Base-by-base conservation (phyloP, 37 sponge, comb jelly and placozoan species). In the Tethya wilhelma region DNA sequence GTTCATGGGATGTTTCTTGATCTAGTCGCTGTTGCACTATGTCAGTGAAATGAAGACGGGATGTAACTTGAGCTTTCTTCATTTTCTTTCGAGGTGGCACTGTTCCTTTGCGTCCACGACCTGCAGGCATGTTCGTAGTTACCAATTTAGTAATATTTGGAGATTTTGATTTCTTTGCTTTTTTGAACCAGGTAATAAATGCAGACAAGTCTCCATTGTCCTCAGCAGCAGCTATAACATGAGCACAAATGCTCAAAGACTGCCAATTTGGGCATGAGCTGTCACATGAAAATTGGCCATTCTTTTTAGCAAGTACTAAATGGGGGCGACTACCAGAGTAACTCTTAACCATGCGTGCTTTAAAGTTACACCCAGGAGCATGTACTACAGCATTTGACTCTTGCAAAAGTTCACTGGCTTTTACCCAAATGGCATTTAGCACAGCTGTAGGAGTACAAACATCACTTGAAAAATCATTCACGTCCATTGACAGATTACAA, bases 241-340 rank as follows among this genome's bases (percentile, higher is more conserved):
- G 55, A 49, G 55, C 55, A 17, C 55, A 49, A 49, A 49, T 49
- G 55, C 55, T 49, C 11, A 49, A 17, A 19, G 55, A 49, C 55
- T 17, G 55, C 64, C 64, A 62, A n/a, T 62, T 62, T n/a, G 26
- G 26, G 28, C 64, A 62, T 26, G 64, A 26, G 22, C 20, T 62
- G 64, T 62, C 64, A 62, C 64, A 62, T 62, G 28, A 14, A 62
- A 25, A 62, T 25, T 62, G 64, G 7, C 64, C 64, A 8, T 7
- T n/a, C 7, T 62, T 62, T 25, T 62, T 62, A 25, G 7, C 23
- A 14, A n/a, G 7, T 26, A 62, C 64, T 62, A 62, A 8, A 62
- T 62, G 64, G 20, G 64, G 64, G 20, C 64, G 64, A n/a, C 7
- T 14, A 26, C 64, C 64, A 62, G 64, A 62, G 28, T 62, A 62